phyloP scores from a whole-genome alignment of 2,888 invertebrate species.

The Aleiodes testaceus region DNA sequence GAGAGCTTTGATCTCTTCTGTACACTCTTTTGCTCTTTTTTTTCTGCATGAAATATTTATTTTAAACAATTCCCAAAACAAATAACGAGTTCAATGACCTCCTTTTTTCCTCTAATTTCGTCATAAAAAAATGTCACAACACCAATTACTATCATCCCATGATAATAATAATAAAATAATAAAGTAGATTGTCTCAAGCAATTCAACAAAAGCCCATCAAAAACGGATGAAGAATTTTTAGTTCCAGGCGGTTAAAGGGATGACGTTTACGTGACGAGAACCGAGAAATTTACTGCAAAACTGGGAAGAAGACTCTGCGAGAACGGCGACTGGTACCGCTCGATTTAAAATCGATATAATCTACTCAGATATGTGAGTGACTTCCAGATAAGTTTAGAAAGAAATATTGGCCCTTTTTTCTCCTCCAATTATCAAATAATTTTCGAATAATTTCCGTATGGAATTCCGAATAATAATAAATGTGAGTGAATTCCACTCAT shows the following conservation, averaged over 20 bases:
- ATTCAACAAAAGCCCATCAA: slow-evolving; percentile 40
- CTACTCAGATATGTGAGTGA: neutral
- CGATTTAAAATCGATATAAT: slow-evolving; percentile 39
- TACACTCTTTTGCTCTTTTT: slow-evolving; percentile 2
- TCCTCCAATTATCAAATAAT: no score
- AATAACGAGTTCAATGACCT: no score
- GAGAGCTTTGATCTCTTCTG: slow-evolving; percentile 17
- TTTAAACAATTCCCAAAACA: no score
- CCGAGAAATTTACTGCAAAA: slow-evolving; percentile 22
- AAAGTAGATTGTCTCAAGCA: slow-evolving; percentile 29
- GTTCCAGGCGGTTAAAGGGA: neutral
- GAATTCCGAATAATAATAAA: neutral
- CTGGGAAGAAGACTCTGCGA: neutral
- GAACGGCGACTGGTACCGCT: slow-evolving; percentile 43
- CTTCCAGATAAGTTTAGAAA: no score
- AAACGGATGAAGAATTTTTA: slow-evolving; percentile 18
- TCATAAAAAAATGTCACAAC: no score
- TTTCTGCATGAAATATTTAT: neutral
- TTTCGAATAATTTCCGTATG: neutral
- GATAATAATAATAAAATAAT: no score
- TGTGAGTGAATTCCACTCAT: neutral
- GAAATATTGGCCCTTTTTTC: no score
- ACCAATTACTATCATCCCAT: no score
- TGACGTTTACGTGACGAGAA: slow-evolving; percentile 44
- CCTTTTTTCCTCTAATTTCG: neutral